Conservation (phyloP, 2,113 vertebrate genomes). For the Pimephales promelas region DNA sequence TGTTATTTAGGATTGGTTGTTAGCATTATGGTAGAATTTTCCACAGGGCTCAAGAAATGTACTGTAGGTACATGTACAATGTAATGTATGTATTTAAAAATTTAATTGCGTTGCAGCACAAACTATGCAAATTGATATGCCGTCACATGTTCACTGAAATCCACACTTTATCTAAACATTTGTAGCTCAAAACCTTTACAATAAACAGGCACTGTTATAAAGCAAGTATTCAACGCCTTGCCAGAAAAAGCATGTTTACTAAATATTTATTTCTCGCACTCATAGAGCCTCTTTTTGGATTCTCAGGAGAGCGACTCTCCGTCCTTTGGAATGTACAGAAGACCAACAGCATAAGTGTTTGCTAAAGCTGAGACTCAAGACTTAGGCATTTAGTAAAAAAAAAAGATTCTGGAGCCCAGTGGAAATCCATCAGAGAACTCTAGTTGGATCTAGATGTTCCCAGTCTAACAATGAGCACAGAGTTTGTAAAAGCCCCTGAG, state of each 20-base stretch:
- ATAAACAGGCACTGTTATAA: neutral
- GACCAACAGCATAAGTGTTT: neutral
- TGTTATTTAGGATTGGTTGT: neutral
- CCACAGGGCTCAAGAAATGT: neutral
- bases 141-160: neutral
- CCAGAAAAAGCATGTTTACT: neutral
- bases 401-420: conserved; percentile 9
- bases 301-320: neutral
- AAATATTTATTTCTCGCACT: conserved; percentile 8
- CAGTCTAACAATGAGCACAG: conserved; percentile 13
- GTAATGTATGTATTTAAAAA: neutral
- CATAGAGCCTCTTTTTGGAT: neutral
- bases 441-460: neutral
- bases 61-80: no score
- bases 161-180: no score
- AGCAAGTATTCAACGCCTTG: neutral
- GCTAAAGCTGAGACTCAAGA: neutral
- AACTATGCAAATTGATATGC: neutral
- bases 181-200: no score
- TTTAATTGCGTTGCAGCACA: neutral
- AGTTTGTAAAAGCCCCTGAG: conserved; percentile 46
- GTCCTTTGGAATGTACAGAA: conserved; percentile 48
- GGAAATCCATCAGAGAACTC: conserved; percentile 2
- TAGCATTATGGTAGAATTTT: neutral
- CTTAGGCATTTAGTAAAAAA: neutral